A percentile compares a stretch with the other conserved stretches of the same genome.
phyloP scores from a whole-genome alignment of 2,888 invertebrate species.

The Rotaria sp. region DNA sequence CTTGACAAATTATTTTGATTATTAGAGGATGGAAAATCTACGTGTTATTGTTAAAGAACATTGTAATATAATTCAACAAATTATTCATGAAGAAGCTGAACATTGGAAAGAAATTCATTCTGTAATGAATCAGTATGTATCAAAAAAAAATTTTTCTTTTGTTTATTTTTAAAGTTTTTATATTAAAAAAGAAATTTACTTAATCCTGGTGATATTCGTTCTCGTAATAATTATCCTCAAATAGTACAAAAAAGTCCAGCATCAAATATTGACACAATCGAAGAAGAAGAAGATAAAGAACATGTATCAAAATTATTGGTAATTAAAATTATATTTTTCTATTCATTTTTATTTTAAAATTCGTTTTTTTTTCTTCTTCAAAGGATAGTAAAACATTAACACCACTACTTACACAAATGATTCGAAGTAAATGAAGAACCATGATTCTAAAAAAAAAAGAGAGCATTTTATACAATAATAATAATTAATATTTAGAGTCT shows the following conservation, averaged over 20 bases:
- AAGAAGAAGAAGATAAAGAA: neutral
- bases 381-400: neutral
- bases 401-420: neutral
- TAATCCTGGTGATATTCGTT: neutral
- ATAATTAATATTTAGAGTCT: neutral
- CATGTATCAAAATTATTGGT: neutral
- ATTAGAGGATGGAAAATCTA: neutral
- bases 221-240: neutral
- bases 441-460: no score
- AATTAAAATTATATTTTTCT: neutral
- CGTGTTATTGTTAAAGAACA: neutral
- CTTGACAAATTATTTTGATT: neutral
- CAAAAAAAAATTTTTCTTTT: neutral
- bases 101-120: constrained; percentile 9
- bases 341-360: neutral
- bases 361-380: neutral
- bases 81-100: neutral
- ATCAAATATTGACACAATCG: neutral
- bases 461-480: neutral
- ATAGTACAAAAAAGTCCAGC: neutral
- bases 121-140: neutral
- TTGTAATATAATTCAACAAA: neutral
- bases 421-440: neutral
- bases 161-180: neutral
- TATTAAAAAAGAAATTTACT: neutral